Evolutionary conservation across 1,140 invertebrate genomes (phyloP), one percentile per base, ranked within the genome.

Genomic region (Penaeus japonicus): DNA sequence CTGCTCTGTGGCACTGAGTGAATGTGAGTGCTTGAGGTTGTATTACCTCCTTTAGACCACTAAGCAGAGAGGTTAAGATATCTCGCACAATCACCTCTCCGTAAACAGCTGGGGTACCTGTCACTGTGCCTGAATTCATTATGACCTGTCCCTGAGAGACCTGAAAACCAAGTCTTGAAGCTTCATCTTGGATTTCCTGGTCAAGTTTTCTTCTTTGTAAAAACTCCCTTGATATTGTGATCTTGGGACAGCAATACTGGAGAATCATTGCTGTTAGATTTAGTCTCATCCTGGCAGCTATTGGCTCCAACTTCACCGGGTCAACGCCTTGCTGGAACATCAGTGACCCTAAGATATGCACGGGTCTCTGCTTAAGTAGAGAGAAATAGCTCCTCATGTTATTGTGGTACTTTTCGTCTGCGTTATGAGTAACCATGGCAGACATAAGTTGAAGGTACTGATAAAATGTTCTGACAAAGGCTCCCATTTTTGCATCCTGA

Each of bases 391-490:
- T 88, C 27, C 10, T 57, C 53, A 53, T 83, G 22, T 35, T 75
- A 2, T 59, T 78, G 22, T 54, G 30, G 27, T 75, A 87, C 4
- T 30, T n/a, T 55, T 57, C n/a, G 22, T 84, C 73, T 47, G 87
- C 81, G 84, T 88, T 70, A 7, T 83, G 62, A 32, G 70, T 88
- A 30, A 88, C 73, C 87, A 88, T 88, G 47, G 81, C 39, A 12
- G 87, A 83, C 27, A 88, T n/a, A 20, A 88, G 87, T n/a, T 88
- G 87, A 24, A 88, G 59, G 32, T 88, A 88, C 62, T 88, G 87
- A 75, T 88, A 88, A 62, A 88, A 88, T 4, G 87, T 83, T 27
- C 87, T 57, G n/a, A 88, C 59, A 59, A 75, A 88, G 20, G 87
- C 87, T 62, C 87, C 87, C 47, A 88, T n/a, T 53, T 84, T 88